Conservation (phyloP, 2,113 vertebrate genomes). For the Porphyrio hochstetteri region DNA sequence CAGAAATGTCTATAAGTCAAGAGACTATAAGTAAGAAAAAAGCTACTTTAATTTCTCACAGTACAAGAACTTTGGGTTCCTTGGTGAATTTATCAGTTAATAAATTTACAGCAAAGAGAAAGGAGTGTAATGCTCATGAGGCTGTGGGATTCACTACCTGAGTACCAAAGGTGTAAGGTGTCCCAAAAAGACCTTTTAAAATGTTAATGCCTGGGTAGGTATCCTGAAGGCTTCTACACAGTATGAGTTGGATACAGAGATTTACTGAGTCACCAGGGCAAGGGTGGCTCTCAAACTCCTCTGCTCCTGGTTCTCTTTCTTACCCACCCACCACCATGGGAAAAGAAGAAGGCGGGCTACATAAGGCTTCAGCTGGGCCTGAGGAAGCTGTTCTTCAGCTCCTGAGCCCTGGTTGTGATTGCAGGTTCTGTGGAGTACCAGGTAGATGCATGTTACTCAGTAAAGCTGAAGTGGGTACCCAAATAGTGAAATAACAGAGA, state of each 20-base stretch:
- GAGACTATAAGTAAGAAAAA: background rate
- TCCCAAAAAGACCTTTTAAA: background rate
- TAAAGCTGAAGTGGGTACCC: background rate
- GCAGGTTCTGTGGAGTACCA: background rate
- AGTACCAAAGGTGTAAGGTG: background rate
- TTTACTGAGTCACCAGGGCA: background rate
- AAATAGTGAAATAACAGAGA: background rate
- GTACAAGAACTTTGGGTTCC: background rate
- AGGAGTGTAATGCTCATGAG: background rate
- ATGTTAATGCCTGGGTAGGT: background rate
- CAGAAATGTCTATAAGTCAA: background rate
- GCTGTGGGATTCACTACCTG: background rate
- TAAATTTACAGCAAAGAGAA: background rate
- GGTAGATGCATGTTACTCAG: background rate
- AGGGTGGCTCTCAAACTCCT: background rate
- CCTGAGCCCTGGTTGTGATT: background rate
- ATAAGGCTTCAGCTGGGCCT: background rate
- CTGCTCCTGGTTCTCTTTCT: background rate
- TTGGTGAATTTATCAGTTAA: background rate
- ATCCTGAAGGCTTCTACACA: background rate
- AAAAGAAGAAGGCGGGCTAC: background rate
- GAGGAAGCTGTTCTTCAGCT: background rate
- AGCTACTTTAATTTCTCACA: background rate
- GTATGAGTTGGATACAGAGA: background rate
- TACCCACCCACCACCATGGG: accelerated